Conservation (phyloP, 2,113 vertebrate species). For the Andinoacara biseriatus region DNA sequence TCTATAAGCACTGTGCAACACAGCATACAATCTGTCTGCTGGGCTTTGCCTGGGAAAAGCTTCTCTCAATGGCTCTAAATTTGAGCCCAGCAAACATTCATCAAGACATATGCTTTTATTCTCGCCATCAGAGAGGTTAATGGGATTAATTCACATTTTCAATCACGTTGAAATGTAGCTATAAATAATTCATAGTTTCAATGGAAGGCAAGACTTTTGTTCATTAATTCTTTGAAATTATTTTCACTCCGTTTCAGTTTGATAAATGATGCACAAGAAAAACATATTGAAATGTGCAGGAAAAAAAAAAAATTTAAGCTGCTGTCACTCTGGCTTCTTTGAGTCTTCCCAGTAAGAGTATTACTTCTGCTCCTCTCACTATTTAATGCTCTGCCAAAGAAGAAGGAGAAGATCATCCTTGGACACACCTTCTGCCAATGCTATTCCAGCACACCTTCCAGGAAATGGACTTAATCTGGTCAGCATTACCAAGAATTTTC, state of each 20-base stretch:
- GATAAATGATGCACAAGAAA: conserved; percentile 39
- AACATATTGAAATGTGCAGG: conserved; percentile 37
- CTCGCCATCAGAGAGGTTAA: conserved; percentile 73
- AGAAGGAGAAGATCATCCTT: conserved; percentile 56
- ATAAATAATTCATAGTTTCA: conserved; percentile 73
- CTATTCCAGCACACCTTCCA: conserved; percentile 63
- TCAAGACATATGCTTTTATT: conserved; percentile 75
- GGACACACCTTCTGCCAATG: conserved; percentile 45
- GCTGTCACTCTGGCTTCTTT: conserved; percentile 15
- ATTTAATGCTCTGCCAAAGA: conserved; percentile 46
- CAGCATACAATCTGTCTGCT: conserved; percentile 69
- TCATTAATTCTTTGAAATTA: conserved; percentile 63
- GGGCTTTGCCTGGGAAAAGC: conserved; percentile 64
- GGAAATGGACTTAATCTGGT: conserved; percentile 66
- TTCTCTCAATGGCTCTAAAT: conserved; percentile 69
- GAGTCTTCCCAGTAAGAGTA: conserved; percentile 14
- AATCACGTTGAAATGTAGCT: conserved; percentile 65
- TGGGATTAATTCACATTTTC: conserved; percentile 75
- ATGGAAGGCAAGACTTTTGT: conserved; percentile 44
- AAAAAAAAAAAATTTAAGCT: conserved; percentile 35
- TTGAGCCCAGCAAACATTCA: conserved; percentile 71
- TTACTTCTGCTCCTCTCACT: conserved; percentile 47
- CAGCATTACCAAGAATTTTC: conserved; percentile 42
- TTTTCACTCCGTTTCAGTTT: conserved; percentile 36
- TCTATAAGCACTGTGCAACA: conserved; percentile 75